Conservation (phyloP, 2,888 invertebrate species). For the Drosophila paucipuncta region DNA sequence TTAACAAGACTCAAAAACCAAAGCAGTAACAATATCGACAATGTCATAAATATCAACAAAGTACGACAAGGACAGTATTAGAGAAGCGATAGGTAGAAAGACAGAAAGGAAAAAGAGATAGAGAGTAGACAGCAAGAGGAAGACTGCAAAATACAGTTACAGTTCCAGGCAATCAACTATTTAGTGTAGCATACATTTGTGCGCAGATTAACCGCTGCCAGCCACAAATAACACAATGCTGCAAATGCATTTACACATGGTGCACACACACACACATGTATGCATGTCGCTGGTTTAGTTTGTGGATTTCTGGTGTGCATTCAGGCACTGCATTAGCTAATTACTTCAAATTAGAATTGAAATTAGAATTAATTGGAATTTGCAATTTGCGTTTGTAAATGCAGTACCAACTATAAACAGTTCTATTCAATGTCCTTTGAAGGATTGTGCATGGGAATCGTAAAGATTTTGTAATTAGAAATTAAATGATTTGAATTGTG, state of each 20-base stretch:
- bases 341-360: conserved; percentile 13
- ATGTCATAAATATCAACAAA: conserved; percentile 20
- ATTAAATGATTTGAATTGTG: not conserved
- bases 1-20: conserved; percentile 50
- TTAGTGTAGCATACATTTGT: conserved; percentile 68
- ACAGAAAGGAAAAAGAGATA: not conserved
- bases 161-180: conserved; percentile 21
- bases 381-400: conserved; percentile 3
- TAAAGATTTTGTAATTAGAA: not conserved
- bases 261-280: not conserved
- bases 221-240: conserved; percentile 12
- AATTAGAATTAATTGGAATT: conserved; percentile 1
- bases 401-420: not conserved
- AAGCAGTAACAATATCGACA: conserved; percentile 23
- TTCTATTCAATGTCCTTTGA: not conserved
- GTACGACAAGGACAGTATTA: not conserved
- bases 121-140: not conserved
- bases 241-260: conserved; percentile 10
- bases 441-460: not conserved
- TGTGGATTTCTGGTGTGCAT: conserved; percentile 1
- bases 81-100: not conserved
- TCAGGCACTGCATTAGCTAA: conserved; percentile 23
- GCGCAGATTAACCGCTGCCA: conserved; percentile 31
- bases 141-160: not conserved
- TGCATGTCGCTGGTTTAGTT: not conserved